Base-by-base conservation (phyloP, 2,888 invertebrate species). In the Drosophila borborema region DNA sequence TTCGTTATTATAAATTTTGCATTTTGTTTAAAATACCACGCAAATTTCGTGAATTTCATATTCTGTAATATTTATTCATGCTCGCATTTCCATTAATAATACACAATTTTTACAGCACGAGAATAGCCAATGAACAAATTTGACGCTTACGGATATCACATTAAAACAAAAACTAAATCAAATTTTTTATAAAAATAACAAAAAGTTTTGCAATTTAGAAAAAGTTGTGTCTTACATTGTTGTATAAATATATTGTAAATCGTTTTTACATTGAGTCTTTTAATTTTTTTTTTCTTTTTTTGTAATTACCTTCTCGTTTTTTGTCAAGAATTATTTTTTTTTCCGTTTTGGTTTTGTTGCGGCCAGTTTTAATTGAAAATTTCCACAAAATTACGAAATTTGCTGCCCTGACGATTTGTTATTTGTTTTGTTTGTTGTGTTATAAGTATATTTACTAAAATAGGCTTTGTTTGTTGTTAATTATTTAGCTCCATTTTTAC, bases 401-500 rank as follows among this genome's bases (percentile, higher is more conserved):
- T 69, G 53, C 56, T 77, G 79, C 88, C 81, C 88, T 82, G 86
- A 82, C 65, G 48, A 51, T 76, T 65, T 66, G 23, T 64, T 64
- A 23, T 63, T 70, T 77, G 64, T 70, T 74, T 72, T 70, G 49
- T 65, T 48, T 31, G 49, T 61, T 72, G 63, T 74, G 71, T 80
- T 80, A 61, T 76, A 70, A 66, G 81, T 73, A 76, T 72, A 78
- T 73, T 82, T 71, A 80, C 80, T 85, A 85, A 87, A 84, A 84
- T 87, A 85, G 86, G 86, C 88, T 66, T 65, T 70, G 59, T 60
- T 61, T 74, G 70, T 59, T 80, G 66, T 75, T 82, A 61, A 56
- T 77, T 67, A 69, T 76, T 84, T 87, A 85, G 81, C 87, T 85
- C 82, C 72, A 74, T 82, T 76, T 85, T 82, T 60, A 81, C 86